Base-by-base conservation (phyloP, 2,113 vertebrate genomes). In the Paramormyrops kingsleyae region DNA sequence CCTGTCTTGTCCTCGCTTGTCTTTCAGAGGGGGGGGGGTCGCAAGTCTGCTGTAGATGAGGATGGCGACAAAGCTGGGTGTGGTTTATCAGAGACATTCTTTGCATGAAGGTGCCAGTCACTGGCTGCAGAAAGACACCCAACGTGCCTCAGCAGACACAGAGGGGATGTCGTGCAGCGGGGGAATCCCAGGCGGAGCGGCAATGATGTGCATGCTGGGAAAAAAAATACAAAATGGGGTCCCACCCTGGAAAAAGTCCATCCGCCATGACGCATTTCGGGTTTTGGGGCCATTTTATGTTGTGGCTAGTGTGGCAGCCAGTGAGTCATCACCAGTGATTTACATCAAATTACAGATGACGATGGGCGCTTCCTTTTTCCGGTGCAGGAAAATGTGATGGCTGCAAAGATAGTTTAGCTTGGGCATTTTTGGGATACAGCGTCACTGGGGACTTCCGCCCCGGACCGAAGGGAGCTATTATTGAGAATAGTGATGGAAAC, bases 341-440 rank as follows among this genome's bases (percentile, higher is more conserved):
- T 87, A 42, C 85, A 87, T 87, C 50, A 46, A 88, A 88, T 88
- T 62, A 88, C 31, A 46, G 53, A 44, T 39, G 53, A 35, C 56
- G 35, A 4, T 27, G 39, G 31, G 24, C 35, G 3, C 35, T 66
- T 88, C 56, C 56, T 7, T 42, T 56, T n/a, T 62, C 13, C 39
- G 35, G 46, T 62, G 35, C 87, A 56, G 87, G 50, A 88, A 59
- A 88, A 88, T 31, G 35, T 39, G 27, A 52, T 31, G 87, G 53
- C 31, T 13, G 53, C 31, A 44, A 19, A 8, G 52, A 88, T 88
- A 59, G 52, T 17, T 31, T 42, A 39, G 13, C 19, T 42, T 24
- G 13, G 15, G 19, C 87, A 88, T 88, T 88, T 66, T 66, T 66
- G 46, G 42, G 27, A 59, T 31, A 42, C 10, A 1, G 3, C 21